Conservation (phyloP, 2,797 vertebrate species). For the Hemitrygon akajei region DNA sequence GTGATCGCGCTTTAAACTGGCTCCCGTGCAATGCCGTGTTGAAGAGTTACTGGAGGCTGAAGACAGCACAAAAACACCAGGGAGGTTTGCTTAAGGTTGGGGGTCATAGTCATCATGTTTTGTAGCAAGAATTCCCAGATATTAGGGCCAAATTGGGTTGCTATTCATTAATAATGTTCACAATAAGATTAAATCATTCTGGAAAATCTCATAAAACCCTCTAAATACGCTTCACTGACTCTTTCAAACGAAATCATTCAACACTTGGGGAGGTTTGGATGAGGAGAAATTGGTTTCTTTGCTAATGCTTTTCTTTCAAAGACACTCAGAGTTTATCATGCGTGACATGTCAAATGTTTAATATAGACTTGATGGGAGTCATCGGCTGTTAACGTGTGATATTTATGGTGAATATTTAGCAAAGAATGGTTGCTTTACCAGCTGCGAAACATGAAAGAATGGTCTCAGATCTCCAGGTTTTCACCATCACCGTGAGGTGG, state of each 20-base stretch:
- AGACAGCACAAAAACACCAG: conserved; percentile 33
- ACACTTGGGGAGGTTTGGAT: conserved; percentile 55
- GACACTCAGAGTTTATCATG: conserved; percentile 61
- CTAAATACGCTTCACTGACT: conserved; percentile 67
- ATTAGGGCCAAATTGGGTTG: conserved; percentile 78
- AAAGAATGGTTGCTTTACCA: conserved; percentile 59
- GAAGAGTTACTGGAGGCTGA: not conserved
- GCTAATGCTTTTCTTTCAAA: conserved; percentile 63
- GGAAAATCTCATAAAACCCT: conserved; percentile 71
- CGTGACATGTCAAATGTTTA: conserved; percentile 63
- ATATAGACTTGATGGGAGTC: conserved; percentile 59
- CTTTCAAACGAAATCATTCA: conserved; percentile 58
- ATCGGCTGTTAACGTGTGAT: conserved; percentile 57
- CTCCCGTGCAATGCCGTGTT: conserved; percentile 31
- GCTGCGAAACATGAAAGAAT: conserved; percentile 59
- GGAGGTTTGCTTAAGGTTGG: conserved; percentile 42
- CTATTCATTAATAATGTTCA: conserved; percentile 79
- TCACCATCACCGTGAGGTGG: conserved; percentile 63
- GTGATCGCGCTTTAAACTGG: not conserved
- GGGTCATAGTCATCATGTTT: conserved; percentile 57
- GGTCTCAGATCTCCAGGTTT: conserved; percentile 60
- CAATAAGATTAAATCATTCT: conserved; percentile 77
- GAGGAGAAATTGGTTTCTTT: conserved; percentile 64
- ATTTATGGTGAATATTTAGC: conserved; percentile 64
- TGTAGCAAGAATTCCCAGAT: conserved; percentile 63